Base-by-base conservation (phyloP, 2,797 vertebrate genomes). In the Phaenicophaeus curvirostris region DNA sequence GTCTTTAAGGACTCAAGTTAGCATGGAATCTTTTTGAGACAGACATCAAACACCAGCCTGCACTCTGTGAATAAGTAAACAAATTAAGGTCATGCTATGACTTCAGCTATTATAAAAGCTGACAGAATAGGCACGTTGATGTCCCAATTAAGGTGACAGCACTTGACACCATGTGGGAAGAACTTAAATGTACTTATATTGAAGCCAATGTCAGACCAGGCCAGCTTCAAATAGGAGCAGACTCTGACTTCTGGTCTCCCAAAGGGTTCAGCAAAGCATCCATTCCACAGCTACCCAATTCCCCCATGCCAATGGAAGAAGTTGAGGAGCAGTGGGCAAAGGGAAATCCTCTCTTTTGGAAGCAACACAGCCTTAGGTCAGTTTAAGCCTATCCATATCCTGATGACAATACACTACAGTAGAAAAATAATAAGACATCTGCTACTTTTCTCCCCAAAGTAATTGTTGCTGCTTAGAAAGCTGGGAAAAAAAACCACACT, bases 221-320 rank as follows among this genome's bases (percentile, higher is more conserved):
- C 5, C 1, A 1, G 9, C 23, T 72, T 85, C 25, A 46, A 16
- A 74, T 55, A 50, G 5, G 15, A 79, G 35, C 2, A 2, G 1
- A 3, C 27, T 23, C 55, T 48, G 19, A 17, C 84, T 44, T 54
- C 37, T 27, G 50, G 20, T n/a, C 21, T 89, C n/a, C 30, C 27
- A 12, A 33, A 58, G 14, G 8, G 31, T 66, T 67, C 11, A 4
- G 3, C 27, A 39, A 25, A 21, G 23, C 9, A 39, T 35, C 9
- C 59, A 58, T 28, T 33, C 39, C 2, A 6, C 15, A 76, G 63
- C 30, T 41, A 68, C 35, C 17, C 0, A 2, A 23, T 39, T 63
- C 21, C 5, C 27, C n/a, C 19, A 39, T 3, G 55, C 4, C 37
- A 31, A 5, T 0, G 0, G 5, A 54, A 46, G 18, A 2, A 3